A percentile compares a stretch with the other conserved stretches of the same genome.
Conservation (phyloP, 2,113 vertebrate species). For the Brachyhypopomus occidentalis region DNA sequence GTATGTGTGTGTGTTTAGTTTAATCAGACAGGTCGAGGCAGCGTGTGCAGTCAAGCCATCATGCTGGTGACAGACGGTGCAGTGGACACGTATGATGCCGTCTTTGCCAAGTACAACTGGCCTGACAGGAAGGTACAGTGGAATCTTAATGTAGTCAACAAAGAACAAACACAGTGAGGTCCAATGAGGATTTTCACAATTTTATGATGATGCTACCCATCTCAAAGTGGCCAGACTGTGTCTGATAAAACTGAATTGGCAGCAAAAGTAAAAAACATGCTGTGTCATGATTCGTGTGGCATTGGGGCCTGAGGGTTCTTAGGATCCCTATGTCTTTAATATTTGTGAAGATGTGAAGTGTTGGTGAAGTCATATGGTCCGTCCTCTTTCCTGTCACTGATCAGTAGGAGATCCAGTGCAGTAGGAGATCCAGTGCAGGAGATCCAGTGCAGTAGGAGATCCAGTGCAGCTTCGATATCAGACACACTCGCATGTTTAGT, state of each 20-base stretch:
- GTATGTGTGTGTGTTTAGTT: constrained; percentile 74
- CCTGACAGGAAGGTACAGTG: constrained; percentile 92
- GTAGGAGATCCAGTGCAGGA: no score
- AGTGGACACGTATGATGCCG: constrained; percentile 92
- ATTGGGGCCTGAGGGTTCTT: not conserved
- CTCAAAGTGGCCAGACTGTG: not conserved
- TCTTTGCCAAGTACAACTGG: constrained; percentile 97
- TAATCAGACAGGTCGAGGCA: constrained; percentile 94
- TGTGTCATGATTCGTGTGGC: not conserved
- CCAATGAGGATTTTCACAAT: no score
- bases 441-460: no score
- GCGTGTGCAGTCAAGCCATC: constrained; percentile 96
- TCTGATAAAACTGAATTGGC: no score
- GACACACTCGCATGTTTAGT: not conserved
- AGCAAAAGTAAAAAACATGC: not conserved
- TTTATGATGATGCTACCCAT: not conserved
- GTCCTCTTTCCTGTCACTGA: not conserved
- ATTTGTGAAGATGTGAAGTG: not conserved
- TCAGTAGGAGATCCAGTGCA: not conserved
- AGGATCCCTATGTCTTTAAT: not conserved
- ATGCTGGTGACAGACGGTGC: constrained; percentile 98
- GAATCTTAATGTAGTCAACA: constrained; percentile 19
- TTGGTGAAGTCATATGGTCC: not conserved
- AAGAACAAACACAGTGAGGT: not conserved
- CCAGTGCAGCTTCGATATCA: not conserved